phyloP scores from a whole-genome alignment of 2,113 vertebrate genomes.

The Lathamus discolor region DNA sequence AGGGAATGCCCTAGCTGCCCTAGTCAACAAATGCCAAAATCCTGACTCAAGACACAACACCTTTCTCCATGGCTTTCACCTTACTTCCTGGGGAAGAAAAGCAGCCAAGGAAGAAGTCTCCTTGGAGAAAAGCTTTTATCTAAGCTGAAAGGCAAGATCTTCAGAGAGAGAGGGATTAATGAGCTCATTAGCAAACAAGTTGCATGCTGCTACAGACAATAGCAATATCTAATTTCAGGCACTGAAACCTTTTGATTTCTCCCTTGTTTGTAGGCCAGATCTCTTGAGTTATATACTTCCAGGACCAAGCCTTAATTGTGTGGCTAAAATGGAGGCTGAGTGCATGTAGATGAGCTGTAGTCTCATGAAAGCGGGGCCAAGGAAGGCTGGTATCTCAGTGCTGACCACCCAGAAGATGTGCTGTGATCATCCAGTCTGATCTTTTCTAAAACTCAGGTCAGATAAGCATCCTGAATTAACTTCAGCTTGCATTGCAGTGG shows the following conservation, averaged over 20 bases:
- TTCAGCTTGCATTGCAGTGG: background rate
- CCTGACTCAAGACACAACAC: background rate
- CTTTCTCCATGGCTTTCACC: background rate
- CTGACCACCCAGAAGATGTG: background rate
- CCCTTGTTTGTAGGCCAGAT: background rate
- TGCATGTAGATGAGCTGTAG: background rate
- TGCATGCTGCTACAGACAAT: background rate
- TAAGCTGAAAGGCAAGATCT: slow-evolving; percentile 24
- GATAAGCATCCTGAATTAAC: background rate
- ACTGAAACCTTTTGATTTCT: background rate
- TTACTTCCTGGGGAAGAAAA: background rate
- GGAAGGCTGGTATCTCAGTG: background rate
- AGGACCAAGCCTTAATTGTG: background rate
- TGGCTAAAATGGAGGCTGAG: background rate
- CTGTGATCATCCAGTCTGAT: background rate
- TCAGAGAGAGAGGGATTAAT: background rate
- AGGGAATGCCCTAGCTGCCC: background rate
- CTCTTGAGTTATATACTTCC: background rate
- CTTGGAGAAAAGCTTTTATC: background rate
- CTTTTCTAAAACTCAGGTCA: background rate
- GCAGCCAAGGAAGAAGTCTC: background rate
- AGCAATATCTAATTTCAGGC: background rate
- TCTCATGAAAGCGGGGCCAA: background rate
- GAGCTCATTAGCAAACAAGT: background rate
- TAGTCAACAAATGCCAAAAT: background rate